Evolutionary conservation across 2,888 invertebrate genomes (phyloP), one percentile per base, ranked within the genome.

Genomic region (Caradrina kadenii): DNA sequence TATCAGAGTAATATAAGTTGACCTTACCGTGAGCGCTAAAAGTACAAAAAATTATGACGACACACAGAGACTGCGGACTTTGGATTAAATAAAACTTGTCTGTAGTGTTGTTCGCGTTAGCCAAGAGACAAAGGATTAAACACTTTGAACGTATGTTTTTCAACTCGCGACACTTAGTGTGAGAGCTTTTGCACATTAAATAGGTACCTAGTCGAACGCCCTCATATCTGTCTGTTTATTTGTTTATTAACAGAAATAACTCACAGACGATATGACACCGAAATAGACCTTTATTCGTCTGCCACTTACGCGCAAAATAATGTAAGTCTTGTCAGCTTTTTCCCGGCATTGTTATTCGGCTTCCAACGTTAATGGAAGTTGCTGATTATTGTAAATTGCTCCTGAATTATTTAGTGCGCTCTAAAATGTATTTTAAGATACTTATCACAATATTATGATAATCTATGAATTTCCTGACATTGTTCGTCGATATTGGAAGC

Each of bases 11-110:
- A 82, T 71, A 76, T 80, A 81, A 77, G 60, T 79, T 84, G 89
- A 86, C 87, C 88, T 88, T 82, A 72, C 82, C 62, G 59, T 61
- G 65, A 69, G 79, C 72, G 66, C 74, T 86, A 88, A 85, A 83
- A 86, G 81, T 76, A 83, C 77, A 88, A 89, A 90, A 90, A 90
- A 84, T 73, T 61, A 79, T 81, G 84, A 83, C 80, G 82, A 78
- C 80, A 83, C 52, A 70, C 63, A 61, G 69, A 69, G 77, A 64
- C 76, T 72, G 74, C 74, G 79, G 67, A 75, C 83, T 84, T 87
- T 82, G 81, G 77, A 82, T 83, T 76, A 82, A 87, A 88, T 87
- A 86, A 87, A 88, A 85, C 82, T 82, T 81, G 82, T 80, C 76
- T 79, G 81, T 73, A 59, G 74, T 81, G 75, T 63, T 73, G 63